phyloP scores from a whole-genome alignment of 2,888 invertebrate species.

The Onthophagus sagittarius region DNA sequence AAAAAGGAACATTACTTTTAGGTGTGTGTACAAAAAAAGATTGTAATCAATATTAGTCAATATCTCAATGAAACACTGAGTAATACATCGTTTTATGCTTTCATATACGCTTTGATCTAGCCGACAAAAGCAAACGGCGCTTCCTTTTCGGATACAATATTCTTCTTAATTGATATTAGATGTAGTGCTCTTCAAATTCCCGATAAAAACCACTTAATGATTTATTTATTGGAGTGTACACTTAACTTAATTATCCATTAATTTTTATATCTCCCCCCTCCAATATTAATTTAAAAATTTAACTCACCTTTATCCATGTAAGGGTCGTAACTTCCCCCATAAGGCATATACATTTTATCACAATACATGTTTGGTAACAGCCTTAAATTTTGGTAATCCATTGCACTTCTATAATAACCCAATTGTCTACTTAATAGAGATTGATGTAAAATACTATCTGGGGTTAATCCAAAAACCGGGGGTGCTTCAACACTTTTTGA shows the following conservation, averaged over 20 bases:
- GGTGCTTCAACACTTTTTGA: constrained; percentile 3
- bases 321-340: constrained; percentile 25
- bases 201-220: neutral
- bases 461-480: constrained; percentile 16
- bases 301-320: constrained; percentile 30
- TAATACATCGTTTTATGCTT: neutral
- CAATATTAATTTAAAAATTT: no score
- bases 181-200: neutral
- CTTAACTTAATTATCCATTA: neutral
- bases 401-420: constrained; percentile 25
- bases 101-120: neutral
- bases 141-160: neutral
- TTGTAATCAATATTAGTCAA: neutral
- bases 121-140: neutral
- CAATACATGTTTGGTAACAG: constrained; percentile 24
- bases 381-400: constrained; percentile 26
- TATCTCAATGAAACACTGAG: neutral
- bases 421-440: constrained; percentile 31
- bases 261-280: neutral
- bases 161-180: neutral
- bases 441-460: constrained; percentile 33
- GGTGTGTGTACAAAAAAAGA: neutral
- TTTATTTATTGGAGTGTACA: neutral
- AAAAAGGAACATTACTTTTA: neutral
- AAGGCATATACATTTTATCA: constrained; percentile 27